Evolutionary conservation across 2,797 vertebrate genomes (phyloP), one percentile per base, ranked within the genome.

Genomic region (Knipowitschia caucasica): DNA sequence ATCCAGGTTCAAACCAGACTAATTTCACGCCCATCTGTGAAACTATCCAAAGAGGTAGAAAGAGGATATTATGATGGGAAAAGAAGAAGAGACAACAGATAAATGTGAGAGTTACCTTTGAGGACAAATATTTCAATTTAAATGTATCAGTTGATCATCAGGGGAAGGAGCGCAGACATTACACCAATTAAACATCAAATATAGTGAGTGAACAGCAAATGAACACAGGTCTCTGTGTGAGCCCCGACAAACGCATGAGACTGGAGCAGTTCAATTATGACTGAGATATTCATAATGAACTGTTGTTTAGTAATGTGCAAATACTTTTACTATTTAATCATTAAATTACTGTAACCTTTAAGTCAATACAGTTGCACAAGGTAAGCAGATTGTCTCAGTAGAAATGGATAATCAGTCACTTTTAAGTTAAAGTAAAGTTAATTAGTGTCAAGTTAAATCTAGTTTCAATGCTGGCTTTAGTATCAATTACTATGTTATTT

Each of bases 11-110:
- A 81, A 87, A 86, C 83, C 53, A 75, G 83, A 87, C 77, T 83
- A 69, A 90, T 91, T 91, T 91, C 87, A 90, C 88, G 88, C 85
- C 73, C 75, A 84, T 90, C 88, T 82, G 85, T 81, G 78, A 86
- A 87, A 83, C 67, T 71, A 76, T 81, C 83, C 76, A 69, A 82
- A 82, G 85, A 46, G 26, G 34, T 6, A 69, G 67, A 64, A 73
- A 67, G 68, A 69, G 62, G 72, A 65, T 75, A 60, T 70, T 74
- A 78, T 85, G 80, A 81, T 77, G 75, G 42, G 18, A 39, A 78
- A 75, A 73, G 79, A 79, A 68, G 76, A 80, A 78, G 73, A 81
- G 77, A 86, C 79, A 88, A 87, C 77, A 84, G 83, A 89, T 86
- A 89, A 81, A 88, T 80, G 75, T 43, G 76, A 80, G 59, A 77